Conservation (phyloP, 2,797 vertebrate species). For the Hydrolagus colliei region DNA sequence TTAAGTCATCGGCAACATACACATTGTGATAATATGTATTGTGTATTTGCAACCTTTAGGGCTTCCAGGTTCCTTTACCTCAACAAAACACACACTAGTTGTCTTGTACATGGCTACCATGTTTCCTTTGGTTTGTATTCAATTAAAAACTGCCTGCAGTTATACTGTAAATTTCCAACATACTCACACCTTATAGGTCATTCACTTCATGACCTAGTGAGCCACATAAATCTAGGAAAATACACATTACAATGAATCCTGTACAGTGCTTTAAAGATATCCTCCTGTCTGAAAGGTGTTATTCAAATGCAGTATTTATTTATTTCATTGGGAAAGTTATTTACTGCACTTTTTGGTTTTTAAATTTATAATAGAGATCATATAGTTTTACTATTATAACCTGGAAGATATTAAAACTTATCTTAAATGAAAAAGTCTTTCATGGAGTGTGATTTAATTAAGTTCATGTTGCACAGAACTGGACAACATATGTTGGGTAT, state of each 20-base stretch:
- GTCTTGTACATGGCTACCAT: not conserved
- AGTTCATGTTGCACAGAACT: not conserved
- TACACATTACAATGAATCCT: no score
- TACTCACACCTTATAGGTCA: no score
- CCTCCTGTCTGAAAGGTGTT: no score
- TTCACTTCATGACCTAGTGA: no score
- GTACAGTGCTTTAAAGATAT: no score
- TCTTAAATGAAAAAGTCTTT: not conserved
- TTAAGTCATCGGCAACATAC: not conserved
- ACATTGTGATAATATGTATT: not conserved
- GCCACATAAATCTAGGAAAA: no score
- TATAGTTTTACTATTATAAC: not conserved
- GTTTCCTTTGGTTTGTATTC: not conserved
- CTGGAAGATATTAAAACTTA: not conserved
- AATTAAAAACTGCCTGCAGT: no score
- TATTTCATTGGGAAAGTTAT: not conserved
- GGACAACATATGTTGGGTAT: not conserved
- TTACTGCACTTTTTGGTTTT: not conserved
- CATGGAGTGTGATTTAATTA: no score
- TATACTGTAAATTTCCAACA: not conserved
- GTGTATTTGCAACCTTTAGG: slow-evolving; percentile 14
- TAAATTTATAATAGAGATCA: not conserved
- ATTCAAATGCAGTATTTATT: no score
- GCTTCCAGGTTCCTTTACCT: not conserved
- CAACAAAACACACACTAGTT: not conserved